A percentile compares a stretch with the other conserved stretches of the same genome.
Conservation (phyloP, 2,888 invertebrate species). For the Drosophila robusta region DNA sequence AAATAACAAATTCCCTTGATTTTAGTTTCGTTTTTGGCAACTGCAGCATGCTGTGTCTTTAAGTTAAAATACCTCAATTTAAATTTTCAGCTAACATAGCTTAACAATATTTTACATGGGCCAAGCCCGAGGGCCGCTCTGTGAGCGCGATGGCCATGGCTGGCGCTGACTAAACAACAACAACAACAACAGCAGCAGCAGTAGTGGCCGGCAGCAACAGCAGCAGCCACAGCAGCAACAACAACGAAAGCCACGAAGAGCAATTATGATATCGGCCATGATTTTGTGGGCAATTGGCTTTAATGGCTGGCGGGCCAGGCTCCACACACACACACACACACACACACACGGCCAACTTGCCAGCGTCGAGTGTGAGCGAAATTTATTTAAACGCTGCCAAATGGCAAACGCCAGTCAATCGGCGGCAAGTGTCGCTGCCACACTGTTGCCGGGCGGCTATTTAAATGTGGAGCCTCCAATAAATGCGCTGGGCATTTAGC, state of each 20-base stretch:
- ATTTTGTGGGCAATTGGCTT: conserved; percentile 81
- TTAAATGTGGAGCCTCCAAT: conserved; percentile 44
- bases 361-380: conserved; percentile 37
- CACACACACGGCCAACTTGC: conserved; percentile 22
- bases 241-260: conserved; percentile 73
- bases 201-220: conserved; percentile 35
- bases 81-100: conserved; percentile 12
- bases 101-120: conserved; percentile 74
- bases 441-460: conserved; percentile 26
- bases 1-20: too few species aligned
- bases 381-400: conserved; percentile 79
- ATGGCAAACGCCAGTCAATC: conserved; percentile 63
- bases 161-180: conserved; percentile 70
- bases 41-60: background rate
- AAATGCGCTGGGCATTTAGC: conserved; percentile 64
- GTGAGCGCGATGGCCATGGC: conserved; percentile 51
- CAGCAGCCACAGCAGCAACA: conserved; percentile 23
- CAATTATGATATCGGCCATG: conserved; percentile 80
- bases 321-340: conserved; percentile 12
- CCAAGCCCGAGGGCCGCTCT: conserved; percentile 52
- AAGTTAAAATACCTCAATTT: conserved; percentile 27
- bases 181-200: conserved; percentile 20
- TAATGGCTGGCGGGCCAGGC: conserved; percentile 65
- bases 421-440: conserved; percentile 58
- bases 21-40: too few species aligned